These are phyloP conservation scores for Pangasianodon gigas DNA, from an alignment of 2,113 vertebrate genomes.

Conservation along the genomic window DNA sequence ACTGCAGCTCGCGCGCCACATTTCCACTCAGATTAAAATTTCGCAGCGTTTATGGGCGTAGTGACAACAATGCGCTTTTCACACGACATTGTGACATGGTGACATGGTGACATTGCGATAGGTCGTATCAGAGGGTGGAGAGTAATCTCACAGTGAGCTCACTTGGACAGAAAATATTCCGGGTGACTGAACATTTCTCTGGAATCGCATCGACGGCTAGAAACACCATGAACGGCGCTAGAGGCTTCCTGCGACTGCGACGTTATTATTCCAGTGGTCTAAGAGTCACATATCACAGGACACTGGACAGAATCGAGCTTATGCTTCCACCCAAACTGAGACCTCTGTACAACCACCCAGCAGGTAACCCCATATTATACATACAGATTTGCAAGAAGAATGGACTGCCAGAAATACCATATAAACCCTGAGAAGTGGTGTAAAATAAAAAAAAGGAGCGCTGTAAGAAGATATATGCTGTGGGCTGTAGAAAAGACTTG, in stretches of 20 bases:
- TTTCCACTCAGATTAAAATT: background rate
- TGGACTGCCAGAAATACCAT: background rate
- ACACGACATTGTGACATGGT: background rate
- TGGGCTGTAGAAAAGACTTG: background rate
- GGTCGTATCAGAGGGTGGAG: constrained; percentile 36
- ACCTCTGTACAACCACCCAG: constrained; percentile 84
- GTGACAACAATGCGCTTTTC: background rate
- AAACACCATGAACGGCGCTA: constrained; percentile 17
- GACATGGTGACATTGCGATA: constrained; percentile 22
- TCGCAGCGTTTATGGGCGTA: background rate
- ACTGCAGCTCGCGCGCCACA: background rate
- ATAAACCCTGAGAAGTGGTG: background rate
- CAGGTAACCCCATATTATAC: constrained; percentile 70
- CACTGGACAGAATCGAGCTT: constrained; percentile 78
- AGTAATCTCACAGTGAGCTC: background rate
- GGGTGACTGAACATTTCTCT: background rate
- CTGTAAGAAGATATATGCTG: background rate
- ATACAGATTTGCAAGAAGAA: background rate
- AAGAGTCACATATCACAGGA: constrained; percentile 78
- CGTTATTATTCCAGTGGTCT: constrained; percentile 43
- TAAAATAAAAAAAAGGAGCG: background rate
- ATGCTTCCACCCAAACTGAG: constrained; percentile 77
- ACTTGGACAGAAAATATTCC: background rate
- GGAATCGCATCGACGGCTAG: background rate
- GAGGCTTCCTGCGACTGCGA: background rate